phyloP scores from a whole-genome alignment of 2,113 vertebrate genomes.

The Fukomys damarensis region DNA sequence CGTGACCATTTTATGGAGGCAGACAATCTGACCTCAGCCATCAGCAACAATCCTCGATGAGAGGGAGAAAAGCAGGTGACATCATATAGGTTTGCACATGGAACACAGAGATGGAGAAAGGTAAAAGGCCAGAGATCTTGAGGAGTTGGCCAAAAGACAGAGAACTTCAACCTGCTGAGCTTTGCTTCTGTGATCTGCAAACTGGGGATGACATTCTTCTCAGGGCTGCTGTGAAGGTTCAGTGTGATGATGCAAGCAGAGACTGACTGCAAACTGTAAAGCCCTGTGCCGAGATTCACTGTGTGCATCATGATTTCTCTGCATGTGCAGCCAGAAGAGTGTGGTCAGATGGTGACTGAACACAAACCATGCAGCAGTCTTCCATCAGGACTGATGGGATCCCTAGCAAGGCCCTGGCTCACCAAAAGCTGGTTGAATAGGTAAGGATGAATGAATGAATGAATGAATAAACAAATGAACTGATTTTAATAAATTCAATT shows the following conservation, averaged over 20 bases:
- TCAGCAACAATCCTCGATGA: background rate
- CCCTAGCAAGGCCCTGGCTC: background rate
- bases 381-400: background rate
- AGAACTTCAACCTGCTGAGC: background rate
- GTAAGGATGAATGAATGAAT: background rate
- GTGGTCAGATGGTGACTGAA: background rate
- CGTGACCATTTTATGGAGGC: background rate
- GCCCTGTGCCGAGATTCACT: background rate
- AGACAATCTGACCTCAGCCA: background rate
- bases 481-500: background rate
- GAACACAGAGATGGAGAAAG: background rate
- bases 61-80: background rate
- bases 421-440: background rate
- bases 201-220: background rate
- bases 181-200: background rate
- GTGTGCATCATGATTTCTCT: background rate
- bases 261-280: background rate
- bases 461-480: background rate
- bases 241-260: background rate
- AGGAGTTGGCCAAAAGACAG: background rate
- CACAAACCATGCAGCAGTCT: background rate
- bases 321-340: background rate
- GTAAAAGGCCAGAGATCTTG: background rate
- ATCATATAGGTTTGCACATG: background rate
- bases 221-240: background rate